phyloP scores from a whole-genome alignment of 2,113 vertebrate genomes.

The Vidua chalybeata region DNA sequence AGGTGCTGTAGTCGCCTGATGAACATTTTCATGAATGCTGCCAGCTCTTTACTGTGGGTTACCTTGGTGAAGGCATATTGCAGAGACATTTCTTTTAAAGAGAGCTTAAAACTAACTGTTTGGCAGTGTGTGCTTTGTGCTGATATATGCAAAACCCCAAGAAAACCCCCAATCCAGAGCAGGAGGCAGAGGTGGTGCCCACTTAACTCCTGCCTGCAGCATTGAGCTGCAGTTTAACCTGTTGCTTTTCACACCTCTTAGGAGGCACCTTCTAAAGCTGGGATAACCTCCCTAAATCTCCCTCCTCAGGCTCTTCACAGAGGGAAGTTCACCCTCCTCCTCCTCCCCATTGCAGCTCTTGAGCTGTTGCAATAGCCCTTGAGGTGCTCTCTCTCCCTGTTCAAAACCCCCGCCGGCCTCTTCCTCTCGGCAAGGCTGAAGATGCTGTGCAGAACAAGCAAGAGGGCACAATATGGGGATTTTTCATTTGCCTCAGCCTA shows the following conservation, averaged over 20 bases:
- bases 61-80: not conserved
- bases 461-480: not conserved
- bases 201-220: not conserved
- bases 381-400: not conserved
- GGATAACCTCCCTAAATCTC: not conserved
- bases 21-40: not conserved
- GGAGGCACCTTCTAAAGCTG: not conserved
- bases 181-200: not conserved
- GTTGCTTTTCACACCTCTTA: not conserved
- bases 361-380: not conserved
- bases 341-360: not conserved
- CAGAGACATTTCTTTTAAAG: not conserved
- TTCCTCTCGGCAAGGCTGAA: not conserved
- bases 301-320: not conserved
- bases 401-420: not conserved
- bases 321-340: not conserved
- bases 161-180: not conserved
- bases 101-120: not conserved
- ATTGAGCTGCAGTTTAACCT: not conserved
- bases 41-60: not conserved
- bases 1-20: not conserved
- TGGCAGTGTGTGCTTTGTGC: not conserved
- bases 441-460: not conserved
- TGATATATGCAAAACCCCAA: not conserved
- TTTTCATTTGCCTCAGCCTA: not conserved